Percentiles rank a stretch among this genome's conserved stretches.
phyloP scores from a whole-genome alignment of 2,113 vertebrate species.

The Ptilonorhynchus violaceus region DNA sequence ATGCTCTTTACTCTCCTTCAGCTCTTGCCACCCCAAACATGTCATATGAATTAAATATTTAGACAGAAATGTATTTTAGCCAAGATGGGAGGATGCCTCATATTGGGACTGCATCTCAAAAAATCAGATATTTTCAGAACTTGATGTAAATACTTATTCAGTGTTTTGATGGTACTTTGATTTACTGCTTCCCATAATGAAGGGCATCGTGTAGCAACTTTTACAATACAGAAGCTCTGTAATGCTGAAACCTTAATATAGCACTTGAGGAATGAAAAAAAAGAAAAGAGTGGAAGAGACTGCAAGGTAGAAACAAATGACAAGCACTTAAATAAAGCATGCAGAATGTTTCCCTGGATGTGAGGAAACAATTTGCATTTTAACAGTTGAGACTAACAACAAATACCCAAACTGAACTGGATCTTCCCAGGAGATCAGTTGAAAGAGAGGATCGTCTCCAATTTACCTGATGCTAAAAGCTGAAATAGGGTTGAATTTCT shows the following conservation, averaged over 20 bases:
- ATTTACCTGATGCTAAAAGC: background rate
- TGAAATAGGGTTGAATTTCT: background rate
- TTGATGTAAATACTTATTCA: background rate
- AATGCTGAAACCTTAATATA: background rate
- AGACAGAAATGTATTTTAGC: background rate
- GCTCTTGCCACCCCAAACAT: background rate
- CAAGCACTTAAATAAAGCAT: background rate
- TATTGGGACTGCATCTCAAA: background rate
- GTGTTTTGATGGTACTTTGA: background rate
- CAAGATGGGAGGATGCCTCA: background rate
- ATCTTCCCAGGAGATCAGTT: background rate
- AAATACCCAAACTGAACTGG: background rate
- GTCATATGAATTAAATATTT: background rate
- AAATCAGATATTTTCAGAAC: background rate
- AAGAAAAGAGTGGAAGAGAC: background rate
- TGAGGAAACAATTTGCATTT: background rate
- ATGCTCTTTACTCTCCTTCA: background rate
- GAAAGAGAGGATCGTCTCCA: background rate
- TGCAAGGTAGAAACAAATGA: background rate
- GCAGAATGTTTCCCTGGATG: background rate
- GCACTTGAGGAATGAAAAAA: background rate
- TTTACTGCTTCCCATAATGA: background rate
- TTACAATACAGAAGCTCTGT: background rate
- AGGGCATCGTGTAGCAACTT: background rate
- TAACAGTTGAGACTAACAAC: background rate